These are phyloP conservation scores for Andricus quercusramuli DNA, from an alignment of 2,888 invertebrate species.

Conservation along the genomic window DNA sequence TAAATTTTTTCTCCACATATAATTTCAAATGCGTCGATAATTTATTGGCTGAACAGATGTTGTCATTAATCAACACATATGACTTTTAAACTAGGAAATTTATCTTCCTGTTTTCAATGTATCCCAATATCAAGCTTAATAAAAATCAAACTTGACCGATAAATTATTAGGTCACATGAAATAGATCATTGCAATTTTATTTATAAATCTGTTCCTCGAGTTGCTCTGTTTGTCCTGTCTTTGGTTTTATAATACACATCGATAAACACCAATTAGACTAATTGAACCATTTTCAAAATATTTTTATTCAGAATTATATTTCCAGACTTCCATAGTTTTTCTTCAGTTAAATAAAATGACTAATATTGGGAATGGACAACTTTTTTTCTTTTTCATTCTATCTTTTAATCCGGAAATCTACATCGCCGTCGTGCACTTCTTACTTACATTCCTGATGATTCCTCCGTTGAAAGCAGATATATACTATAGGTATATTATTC, in stretches of 20 bases:
- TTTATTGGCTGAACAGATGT: slow-evolving; percentile 3
- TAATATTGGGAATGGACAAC: neutral
- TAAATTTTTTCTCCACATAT: neutral
- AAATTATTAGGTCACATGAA: slow-evolving; percentile 21
- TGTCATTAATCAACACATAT: neutral
- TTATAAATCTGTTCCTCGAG: slow-evolving; percentile 15
- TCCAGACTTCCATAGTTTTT: neutral
- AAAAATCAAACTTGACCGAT: slow-evolving; percentile 27
- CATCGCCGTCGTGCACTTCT: neutral
- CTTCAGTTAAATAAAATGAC: neutral
- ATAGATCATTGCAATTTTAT: slow-evolving; percentile 3
- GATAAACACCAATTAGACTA: slow-evolving; percentile 9
- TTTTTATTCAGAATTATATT: neutral
- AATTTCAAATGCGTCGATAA: neutral
- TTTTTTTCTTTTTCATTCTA: neutral
- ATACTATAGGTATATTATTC: neutral
- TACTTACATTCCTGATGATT: neutral
- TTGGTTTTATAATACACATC: slow-evolving; percentile 2
- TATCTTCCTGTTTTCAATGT: neutral
- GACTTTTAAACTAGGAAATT: neutral
- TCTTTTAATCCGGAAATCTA: neutral
- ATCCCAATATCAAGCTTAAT: slow-evolving; percentile 8
- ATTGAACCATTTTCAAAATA: neutral
- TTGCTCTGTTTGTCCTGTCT: neutral
- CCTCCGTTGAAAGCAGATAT: slow-evolving; percentile 2